Evolutionary conservation across 2,888 invertebrate species (phyloP).

Genomic region (Nomada goodeniana): DNA sequence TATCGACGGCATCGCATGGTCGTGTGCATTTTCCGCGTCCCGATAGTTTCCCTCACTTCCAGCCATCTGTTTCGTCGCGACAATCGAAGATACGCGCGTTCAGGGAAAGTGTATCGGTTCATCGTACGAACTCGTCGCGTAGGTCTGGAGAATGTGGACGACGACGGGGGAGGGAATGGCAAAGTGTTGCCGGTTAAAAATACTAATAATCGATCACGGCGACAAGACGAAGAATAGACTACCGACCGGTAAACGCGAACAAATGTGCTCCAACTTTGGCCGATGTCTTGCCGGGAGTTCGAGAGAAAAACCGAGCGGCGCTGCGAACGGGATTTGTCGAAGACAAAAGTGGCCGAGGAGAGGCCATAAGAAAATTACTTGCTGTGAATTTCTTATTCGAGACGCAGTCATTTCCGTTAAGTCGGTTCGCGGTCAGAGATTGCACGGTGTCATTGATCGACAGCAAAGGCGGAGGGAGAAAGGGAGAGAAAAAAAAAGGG

Average conservation of each 20-base stretch:
- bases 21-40: no score
- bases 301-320: slow-evolving; percentile 45
- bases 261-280: slow-evolving; percentile 42
- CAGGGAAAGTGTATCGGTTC: slow-evolving; percentile 32
- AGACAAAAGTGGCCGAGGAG: slow-evolving; percentile 57
- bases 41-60: no score
- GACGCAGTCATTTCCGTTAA: slow-evolving; percentile 66
- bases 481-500: not conserved
- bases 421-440: slow-evolving; percentile 45
- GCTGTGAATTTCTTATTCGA: slow-evolving; percentile 77
- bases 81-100: no score
- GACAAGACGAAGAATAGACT: slow-evolving; percentile 45
- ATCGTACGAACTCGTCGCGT: slow-evolving; percentile 40
- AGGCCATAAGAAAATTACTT: slow-evolving; percentile 80
- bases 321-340: slow-evolving; percentile 43
- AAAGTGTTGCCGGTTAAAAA: slow-evolving; percentile 63
- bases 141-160: slow-evolving; percentile 9
- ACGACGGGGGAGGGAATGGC: not conserved
- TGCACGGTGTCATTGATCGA: slow-evolving; percentile 59
- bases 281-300: slow-evolving; percentile 44
- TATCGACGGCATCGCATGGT: no score
- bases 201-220: slow-evolving; percentile 59
- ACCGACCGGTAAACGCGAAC: slow-evolving; percentile 17
- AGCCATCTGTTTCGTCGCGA: not conserved
- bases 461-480: slow-evolving; percentile 36